Evolutionary conservation across 2,113 vertebrate species (phyloP), one percentile per base, ranked within the genome.

Genomic region (Crotalus horridus): DNA sequence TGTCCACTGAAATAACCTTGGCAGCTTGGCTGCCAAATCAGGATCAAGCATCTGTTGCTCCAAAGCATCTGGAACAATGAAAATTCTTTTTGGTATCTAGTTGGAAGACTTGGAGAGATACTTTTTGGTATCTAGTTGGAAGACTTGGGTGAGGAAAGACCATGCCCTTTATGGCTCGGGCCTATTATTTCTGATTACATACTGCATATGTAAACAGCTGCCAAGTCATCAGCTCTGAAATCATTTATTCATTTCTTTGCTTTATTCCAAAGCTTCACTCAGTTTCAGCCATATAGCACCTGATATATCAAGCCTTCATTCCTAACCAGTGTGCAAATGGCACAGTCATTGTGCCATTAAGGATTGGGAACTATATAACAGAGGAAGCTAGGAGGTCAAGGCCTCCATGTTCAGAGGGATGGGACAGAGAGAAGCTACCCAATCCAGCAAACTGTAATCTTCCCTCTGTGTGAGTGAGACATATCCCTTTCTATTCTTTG

Each of bases 1-100:
- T 91, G 46, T 51, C 64, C 53, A 85, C 54, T 59, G 90, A 91
- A 91, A 91, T 81, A 85, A 33, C 86, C 54, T 89, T 55, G 51
- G 54, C 20, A 20, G 43, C 54, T 56, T 81, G 29, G 54, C 87
- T 88, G 61, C 29, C 54, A 90, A 93, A 87, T 61, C 43, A 85
- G 39, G 55, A 91, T 39, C 39, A 48, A 29, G 90, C 85, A 74
- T 33, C 85, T 88, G 89, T 59, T 91, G 59, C 59, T 87, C 58
- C 29, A 69, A 88, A 93, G 93, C 93, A 93, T 87, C 87, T 91
- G 90, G 46, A 55, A 85, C 87, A 43, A 46, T 58, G 55, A 59
- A 51, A 39, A 58, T 33, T 64, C 55, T 89, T 89, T 23, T 59
- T 46, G 21, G 43, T 58, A 51, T 81, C 43, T 39, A 89, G 29